Conservation (phyloP, 2,797 vertebrate genomes). For the Chelon auratus region DNA sequence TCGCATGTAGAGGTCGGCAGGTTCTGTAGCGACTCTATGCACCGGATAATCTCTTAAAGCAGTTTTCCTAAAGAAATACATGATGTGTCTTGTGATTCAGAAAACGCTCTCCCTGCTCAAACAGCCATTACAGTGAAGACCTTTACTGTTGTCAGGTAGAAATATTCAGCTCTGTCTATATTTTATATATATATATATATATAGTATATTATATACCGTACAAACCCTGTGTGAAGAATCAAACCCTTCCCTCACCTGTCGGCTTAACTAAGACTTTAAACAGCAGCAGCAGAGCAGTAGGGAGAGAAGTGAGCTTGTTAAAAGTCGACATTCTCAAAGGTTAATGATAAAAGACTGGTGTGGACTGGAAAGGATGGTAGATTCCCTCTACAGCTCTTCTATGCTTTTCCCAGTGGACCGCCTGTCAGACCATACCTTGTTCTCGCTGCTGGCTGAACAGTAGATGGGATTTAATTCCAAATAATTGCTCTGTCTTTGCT, state of each 20-base stretch:
- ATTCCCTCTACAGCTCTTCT: slow-evolving; percentile 26
- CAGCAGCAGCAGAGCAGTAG: slow-evolving; percentile 20
- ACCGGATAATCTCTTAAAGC: no score
- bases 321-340: slow-evolving; percentile 42
- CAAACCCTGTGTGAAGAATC: no score
- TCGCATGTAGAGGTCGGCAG: no score
- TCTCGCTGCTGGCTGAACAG: slow-evolving; percentile 42
- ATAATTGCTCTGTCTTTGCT: slow-evolving; percentile 48
- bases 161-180: no score
- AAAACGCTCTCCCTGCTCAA: no score
- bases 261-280: slow-evolving; percentile 5
- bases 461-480: slow-evolving; percentile 47
- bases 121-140: no score
- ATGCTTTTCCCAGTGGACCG: slow-evolving; percentile 32
- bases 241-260: slow-evolving; percentile 6
- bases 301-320: slow-evolving; percentile 16
- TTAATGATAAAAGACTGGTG: slow-evolving; percentile 39
- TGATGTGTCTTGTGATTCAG: no score
- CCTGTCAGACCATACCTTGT: slow-evolving; percentile 55
- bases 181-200: no score
- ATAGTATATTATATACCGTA: no score
- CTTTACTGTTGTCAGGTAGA: no score
- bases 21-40: no score
- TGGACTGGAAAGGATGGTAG: slow-evolving; percentile 17
- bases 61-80: no score